phyloP scores from a whole-genome alignment of 2,888 invertebrate species.

The Drosophila fulvimacula region DNA sequence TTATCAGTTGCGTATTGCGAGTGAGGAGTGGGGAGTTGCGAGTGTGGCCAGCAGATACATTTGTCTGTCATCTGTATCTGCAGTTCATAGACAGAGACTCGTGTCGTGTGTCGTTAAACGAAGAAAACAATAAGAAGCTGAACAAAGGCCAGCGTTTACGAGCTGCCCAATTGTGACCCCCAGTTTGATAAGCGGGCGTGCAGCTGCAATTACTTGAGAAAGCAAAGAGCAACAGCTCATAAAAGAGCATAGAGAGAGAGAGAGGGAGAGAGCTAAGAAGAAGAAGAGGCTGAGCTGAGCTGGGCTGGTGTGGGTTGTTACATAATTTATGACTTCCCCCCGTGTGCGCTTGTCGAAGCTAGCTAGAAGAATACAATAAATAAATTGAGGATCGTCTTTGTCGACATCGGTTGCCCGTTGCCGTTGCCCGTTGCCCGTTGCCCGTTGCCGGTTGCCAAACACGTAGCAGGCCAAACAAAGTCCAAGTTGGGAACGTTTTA shows the following conservation, averaged over 20 bases:
- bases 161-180: conserved; percentile 51
- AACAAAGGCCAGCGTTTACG: conserved; percentile 42
- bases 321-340: conserved; percentile 80
- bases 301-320: conserved; percentile 44
- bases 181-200: conserved; percentile 52
- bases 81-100: conserved; percentile 34
- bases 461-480: conserved; percentile 76
- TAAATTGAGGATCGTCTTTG: conserved; percentile 76
- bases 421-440: conserved; percentile 1
- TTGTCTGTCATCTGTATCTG: conserved; percentile 54
- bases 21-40: background rate
- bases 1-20: conserved; percentile 40
- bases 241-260: conserved; percentile 42
- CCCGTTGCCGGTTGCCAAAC: conserved; percentile 70
- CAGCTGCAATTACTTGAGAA: conserved; percentile 57
- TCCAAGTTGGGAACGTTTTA: conserved; percentile 80
- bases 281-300: background rate
- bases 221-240: conserved; percentile 52
- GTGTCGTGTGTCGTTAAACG: conserved; percentile 29
- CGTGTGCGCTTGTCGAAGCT: conserved; percentile 26
- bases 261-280: background rate
- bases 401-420: conserved; percentile 17
- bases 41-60: conserved; percentile 40
- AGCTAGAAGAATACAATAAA: conserved; percentile 78
- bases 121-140: background rate